Percentiles rank a stretch among this genome's conserved stretches.
Evolutionary conservation across 2,113 vertebrate species (phyloP).

Genomic region (Micronycteris hirsuta): DNA sequence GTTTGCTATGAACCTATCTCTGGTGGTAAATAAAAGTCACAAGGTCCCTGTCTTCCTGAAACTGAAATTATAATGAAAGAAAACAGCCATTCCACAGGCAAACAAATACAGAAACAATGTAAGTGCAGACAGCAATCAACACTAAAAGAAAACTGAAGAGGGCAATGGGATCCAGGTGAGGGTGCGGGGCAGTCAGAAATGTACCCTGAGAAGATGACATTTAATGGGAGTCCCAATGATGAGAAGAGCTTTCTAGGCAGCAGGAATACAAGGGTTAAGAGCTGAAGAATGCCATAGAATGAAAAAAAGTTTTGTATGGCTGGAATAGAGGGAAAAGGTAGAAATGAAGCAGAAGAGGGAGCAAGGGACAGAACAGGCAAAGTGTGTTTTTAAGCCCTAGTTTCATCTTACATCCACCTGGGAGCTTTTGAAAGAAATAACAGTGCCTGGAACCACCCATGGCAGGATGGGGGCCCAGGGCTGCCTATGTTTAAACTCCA

Average conservation of each 20-base stretch:
- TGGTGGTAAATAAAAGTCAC: neutral
- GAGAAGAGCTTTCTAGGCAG: neutral
- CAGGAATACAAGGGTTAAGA: neutral
- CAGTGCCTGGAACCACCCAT: neutral
- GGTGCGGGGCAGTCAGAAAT: neutral
- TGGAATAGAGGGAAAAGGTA: neutral
- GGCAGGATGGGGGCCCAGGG: neutral
- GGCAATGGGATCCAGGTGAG: accelerated
- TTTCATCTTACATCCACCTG: neutral
- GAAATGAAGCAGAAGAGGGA: neutral
- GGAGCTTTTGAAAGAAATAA: neutral
- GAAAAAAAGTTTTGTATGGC: neutral
- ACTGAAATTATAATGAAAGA: neutral
- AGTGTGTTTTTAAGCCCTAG: neutral
- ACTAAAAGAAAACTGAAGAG: neutral
- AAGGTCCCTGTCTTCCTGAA: neutral
- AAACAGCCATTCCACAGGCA: neutral
- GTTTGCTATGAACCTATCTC: neutral
- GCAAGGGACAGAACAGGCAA: neutral
- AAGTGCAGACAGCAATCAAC: neutral
- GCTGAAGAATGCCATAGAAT: neutral
- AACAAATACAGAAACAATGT: neutral
- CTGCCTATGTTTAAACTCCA: neutral
- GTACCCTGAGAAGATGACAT: neutral
- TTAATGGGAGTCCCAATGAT: neutral